Conservation (phyloP, 1,140 invertebrate species). For the Brachionus sp. region DNA sequence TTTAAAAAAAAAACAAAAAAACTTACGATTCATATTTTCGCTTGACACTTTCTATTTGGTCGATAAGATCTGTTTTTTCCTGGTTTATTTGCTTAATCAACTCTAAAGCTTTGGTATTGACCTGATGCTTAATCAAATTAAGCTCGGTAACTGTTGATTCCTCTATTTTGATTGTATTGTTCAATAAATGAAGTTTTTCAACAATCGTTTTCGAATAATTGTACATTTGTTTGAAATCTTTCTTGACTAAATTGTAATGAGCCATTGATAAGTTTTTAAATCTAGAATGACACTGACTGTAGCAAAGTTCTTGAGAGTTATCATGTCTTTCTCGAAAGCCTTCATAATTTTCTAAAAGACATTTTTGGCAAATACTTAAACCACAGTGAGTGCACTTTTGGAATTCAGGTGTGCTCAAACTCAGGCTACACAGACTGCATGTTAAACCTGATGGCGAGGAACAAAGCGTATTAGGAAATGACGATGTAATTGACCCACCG, state of each 20-base stretch:
- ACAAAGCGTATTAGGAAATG: slow-evolving; percentile 19
- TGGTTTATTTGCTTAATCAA: slow-evolving; percentile 44
- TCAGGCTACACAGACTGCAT: neutral
- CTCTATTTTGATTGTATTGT: slow-evolving; percentile 43
- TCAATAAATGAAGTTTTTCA: slow-evolving; percentile 27
- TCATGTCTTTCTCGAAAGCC: neutral
- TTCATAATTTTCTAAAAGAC: slow-evolving; percentile 31
- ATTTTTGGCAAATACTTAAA: slow-evolving; percentile 25
- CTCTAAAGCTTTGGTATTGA: slow-evolving; percentile 18
- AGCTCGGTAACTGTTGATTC: slow-evolving; percentile 11
- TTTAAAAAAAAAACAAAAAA: too few relatives aligned
- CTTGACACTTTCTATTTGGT: slow-evolving; percentile 29
- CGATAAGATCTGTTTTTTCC: slow-evolving; percentile 20
- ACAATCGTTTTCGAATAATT: slow-evolving; percentile 38
- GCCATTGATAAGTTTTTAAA: neutral
- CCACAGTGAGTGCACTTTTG: slow-evolving; percentile 38
- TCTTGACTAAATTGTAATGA: slow-evolving; percentile 35
- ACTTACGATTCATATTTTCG: slow-evolving; percentile 41
- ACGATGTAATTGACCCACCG: slow-evolving; percentile 20
- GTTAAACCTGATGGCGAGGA: neutral
- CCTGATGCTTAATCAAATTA: slow-evolving; percentile 30
- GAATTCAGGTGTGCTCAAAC: neutral
- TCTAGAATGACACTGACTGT: neutral
- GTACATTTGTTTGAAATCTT: slow-evolving; percentile 42
- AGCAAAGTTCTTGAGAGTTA: neutral